phyloP scores from a whole-genome alignment of 2,888 invertebrate species.

The Choristoneura rosaceana region DNA sequence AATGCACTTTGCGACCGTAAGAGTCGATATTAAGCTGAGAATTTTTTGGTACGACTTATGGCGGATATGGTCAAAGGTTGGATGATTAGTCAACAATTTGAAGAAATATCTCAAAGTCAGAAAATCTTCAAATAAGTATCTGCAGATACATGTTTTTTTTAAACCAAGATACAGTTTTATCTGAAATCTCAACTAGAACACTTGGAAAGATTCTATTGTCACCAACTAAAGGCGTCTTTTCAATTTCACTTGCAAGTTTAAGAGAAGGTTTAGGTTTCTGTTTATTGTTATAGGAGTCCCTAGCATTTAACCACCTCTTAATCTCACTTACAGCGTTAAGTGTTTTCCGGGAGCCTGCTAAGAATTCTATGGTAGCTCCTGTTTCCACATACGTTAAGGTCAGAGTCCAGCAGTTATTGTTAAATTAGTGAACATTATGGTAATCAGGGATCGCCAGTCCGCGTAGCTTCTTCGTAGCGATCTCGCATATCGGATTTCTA shows the following conservation, averaged over 20 bases:
- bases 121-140: neutral
- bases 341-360: constrained; percentile 8
- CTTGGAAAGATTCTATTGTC: too few species aligned
- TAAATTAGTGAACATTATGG: constrained; percentile 40
- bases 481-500: constrained; percentile 56
- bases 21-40: constrained; percentile 29
- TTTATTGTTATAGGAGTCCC: neutral
- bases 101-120: neutral
- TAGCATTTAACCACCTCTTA: neutral
- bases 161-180: too few species aligned
- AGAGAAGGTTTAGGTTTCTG: neutral
- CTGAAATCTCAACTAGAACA: too few species aligned
- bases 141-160: too few species aligned
- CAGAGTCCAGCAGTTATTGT: constrained; percentile 32
- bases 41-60: constrained; percentile 8
- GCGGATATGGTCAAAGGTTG: neutral
- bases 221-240: too few species aligned
- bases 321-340: neutral
- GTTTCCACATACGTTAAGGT: constrained; percentile 20
- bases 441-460: constrained; percentile 30
- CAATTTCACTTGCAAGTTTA: neutral
- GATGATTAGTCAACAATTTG: neutral
- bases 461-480: constrained; percentile 44
- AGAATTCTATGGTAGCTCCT: neutral
- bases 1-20: constrained; percentile 48